These are phyloP conservation scores for Polymixis flavicincta DNA, from an alignment of 2,888 invertebrate genomes.

Conservation along the genomic window DNA sequence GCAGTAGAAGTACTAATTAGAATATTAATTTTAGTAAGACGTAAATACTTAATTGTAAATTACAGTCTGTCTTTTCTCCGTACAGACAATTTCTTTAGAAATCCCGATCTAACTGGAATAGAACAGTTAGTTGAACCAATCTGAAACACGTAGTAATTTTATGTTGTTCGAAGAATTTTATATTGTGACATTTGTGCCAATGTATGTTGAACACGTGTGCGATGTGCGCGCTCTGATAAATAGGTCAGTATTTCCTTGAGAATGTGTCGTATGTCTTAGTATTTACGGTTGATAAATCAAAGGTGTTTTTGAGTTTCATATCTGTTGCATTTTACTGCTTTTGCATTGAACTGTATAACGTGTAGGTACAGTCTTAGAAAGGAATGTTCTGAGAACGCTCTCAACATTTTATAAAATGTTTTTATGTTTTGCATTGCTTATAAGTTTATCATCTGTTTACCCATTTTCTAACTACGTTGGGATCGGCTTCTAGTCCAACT, in stretches of 20 bases:
- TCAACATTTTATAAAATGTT: no score
- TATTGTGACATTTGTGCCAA: constrained; percentile 35
- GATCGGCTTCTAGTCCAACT: no score
- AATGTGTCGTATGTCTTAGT: constrained; percentile 1
- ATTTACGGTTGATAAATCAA: constrained; percentile 38
- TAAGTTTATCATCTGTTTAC: no score
- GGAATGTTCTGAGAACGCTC: no score
- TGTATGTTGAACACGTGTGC: constrained; percentile 25
- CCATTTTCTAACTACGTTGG: no score
- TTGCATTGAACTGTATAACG: constrained; percentile 3
- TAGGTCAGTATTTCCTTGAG: constrained; percentile 30
- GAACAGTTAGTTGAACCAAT: constrained; percentile 9
- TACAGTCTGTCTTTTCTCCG: neutral
- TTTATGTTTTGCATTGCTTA: neutral
- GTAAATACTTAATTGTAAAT: neutral
- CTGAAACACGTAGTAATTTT: neutral
- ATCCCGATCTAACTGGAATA: constrained; percentile 5
- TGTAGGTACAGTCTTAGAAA: neutral
- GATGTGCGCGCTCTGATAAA: constrained; percentile 36
- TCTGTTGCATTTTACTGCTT: constrained; percentile 30
- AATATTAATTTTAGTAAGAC: neutral
- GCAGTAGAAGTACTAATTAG: neutral
- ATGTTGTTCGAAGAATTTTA: constrained; percentile 28
- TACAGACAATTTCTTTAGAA: neutral
- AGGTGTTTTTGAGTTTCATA: neutral